A percentile compares a stretch with the other conserved stretches of the same genome.
phyloP scores from a whole-genome alignment of 1,140 invertebrate genomes.

The Eumeta japonica region DNA sequence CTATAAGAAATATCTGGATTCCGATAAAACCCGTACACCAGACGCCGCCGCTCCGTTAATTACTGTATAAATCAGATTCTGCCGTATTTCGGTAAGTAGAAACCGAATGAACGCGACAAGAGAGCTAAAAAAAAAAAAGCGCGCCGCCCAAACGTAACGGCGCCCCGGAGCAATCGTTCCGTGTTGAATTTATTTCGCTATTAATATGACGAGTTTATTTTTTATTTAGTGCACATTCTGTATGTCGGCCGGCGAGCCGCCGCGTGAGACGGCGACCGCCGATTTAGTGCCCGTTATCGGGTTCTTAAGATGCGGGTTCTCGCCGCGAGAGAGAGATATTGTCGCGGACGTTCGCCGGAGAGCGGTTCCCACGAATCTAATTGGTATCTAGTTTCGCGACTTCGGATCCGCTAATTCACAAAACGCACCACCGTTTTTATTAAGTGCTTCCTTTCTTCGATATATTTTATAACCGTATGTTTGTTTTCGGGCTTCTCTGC shows the following conservation, averaged over 20 bases:
- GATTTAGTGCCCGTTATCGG: neutral
- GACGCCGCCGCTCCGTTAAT: neutral
- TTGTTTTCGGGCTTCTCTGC: too few relatives aligned
- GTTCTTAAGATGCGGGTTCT: constrained; percentile 1
- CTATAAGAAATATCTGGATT: neutral
- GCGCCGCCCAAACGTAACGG: neutral
- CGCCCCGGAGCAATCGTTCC: neutral
- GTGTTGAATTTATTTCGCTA: neutral
- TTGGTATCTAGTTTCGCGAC: neutral
- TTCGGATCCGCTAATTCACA: neutral
- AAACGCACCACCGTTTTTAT: too few relatives aligned
- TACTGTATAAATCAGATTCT: neutral
- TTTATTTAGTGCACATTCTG: too few relatives aligned
- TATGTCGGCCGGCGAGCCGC: too few relatives aligned
- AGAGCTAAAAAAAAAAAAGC: too few relatives aligned
- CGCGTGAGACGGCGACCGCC: neutral
- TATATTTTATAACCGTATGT: neutral
- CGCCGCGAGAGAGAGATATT: too few relatives aligned
- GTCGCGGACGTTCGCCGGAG: neutral
- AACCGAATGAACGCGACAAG: neutral
- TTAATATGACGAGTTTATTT: constrained; percentile 1
- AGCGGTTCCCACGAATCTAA: neutral
- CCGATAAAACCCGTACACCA: neutral
- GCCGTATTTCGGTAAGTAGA: neutral
- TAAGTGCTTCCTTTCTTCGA: neutral